Evolutionary conservation across 2,797 vertebrate genomes (phyloP).

Genomic region (Tauraco hartlaubi): DNA sequence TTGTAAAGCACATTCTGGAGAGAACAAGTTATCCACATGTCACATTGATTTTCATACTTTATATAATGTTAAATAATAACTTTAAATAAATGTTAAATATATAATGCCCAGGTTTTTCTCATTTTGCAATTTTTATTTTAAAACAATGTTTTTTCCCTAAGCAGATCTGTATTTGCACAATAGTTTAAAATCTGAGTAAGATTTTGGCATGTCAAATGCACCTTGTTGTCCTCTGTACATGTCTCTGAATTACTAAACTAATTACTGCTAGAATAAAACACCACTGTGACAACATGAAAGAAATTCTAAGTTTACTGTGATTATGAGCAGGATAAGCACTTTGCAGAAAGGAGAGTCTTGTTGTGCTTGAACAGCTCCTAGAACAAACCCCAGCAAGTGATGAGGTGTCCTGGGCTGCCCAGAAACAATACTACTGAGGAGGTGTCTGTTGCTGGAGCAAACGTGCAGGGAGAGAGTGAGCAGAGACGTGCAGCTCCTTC

Average conservation of each 20-base stretch:
- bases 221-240: background rate
- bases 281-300: background rate
- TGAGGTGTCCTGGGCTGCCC: background rate
- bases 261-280: background rate
- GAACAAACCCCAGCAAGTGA: background rate
- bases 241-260: background rate
- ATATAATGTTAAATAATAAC: background rate
- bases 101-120: background rate
- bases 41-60: conserved; percentile 69
- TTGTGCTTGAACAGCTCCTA: background rate
- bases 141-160: background rate
- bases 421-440: background rate
- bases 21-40: conserved; percentile 37
- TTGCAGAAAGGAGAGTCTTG: background rate
- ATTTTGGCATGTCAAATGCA: background rate
- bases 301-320: background rate
- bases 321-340: background rate
- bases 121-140: conserved; percentile 23
- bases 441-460: background rate
- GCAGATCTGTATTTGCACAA: background rate
- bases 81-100: too few species aligned
- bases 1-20: conserved; percentile 50
- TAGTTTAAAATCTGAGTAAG: background rate
- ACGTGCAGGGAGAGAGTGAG: background rate
- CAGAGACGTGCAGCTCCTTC: background rate